Percentiles rank a stretch among this genome's conserved stretches.
Conservation (phyloP, 2,113 vertebrate genomes). For the Garra rufa region DNA sequence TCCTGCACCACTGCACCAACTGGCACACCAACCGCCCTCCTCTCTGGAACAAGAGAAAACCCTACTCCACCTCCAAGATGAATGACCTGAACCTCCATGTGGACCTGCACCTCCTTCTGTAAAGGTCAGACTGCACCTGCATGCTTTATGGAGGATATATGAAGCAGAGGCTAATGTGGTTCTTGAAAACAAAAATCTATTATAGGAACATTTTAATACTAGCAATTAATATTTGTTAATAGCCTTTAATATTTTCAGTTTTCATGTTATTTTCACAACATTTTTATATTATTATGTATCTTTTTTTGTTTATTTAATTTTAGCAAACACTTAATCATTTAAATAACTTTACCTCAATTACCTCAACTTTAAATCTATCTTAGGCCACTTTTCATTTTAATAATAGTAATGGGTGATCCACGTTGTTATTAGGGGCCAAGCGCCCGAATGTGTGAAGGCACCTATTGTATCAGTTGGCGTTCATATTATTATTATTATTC, state of each 20-base stretch:
- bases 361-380: too few relatives aligned
- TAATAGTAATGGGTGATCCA: too few relatives aligned
- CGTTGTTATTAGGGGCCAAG: too few relatives aligned
- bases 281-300: too few relatives aligned
- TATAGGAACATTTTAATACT: not conserved
- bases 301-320: too few relatives aligned
- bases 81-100: slow-evolving; percentile 38
- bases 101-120: slow-evolving; percentile 33
- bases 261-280: not conserved
- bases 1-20: slow-evolving; percentile 13
- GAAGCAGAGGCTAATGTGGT: not conserved
- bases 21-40: not conserved
- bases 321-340: too few relatives aligned
- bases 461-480: too few relatives aligned
- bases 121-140: slow-evolving; percentile 34
- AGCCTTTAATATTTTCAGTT: not conserved
- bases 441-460: too few relatives aligned
- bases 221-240: not conserved
- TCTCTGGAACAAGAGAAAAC: slow-evolving; percentile 1
- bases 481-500: too few relatives aligned
- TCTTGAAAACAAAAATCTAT: not conserved
- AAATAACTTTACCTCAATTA: too few relatives aligned
- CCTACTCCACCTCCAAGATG: slow-evolving; percentile 4
- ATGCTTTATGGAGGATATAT: slow-evolving; percentile 19
- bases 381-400: too few relatives aligned